Percentiles rank a stretch among this genome's conserved stretches.
Conservation (phyloP, 2,888 invertebrate species). For the Gonocerus acuteangulatus region DNA sequence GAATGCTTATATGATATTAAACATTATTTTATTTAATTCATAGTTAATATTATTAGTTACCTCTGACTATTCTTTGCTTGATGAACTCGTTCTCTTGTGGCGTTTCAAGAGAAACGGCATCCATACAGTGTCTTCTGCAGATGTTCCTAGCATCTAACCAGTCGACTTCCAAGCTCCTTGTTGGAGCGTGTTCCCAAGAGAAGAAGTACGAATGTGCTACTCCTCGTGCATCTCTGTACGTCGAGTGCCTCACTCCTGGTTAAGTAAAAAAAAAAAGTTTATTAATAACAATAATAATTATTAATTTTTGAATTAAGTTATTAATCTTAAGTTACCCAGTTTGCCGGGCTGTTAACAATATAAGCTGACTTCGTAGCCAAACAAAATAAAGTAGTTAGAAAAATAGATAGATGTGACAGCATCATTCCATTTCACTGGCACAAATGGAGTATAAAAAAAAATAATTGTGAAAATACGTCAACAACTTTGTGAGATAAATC, state of each 20-base stretch:
- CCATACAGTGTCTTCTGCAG: constrained; percentile 88
- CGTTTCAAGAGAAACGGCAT: constrained; percentile 82
- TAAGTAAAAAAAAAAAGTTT: neutral
- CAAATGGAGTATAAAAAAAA: no score
- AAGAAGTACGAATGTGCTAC: constrained; percentile 88
- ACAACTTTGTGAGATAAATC: no score
- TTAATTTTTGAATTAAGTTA: no score
- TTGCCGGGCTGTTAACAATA: no score
- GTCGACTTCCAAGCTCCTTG: constrained; percentile 74
- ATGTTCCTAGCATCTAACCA: constrained; percentile 87
- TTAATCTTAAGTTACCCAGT: no score
- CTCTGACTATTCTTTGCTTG: constrained; percentile 75
- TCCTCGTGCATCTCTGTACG: constrained; percentile 78
- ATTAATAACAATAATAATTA: neutral
- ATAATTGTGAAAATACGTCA: no score
- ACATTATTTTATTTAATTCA: no score
- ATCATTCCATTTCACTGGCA: no score
- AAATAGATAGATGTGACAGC: no score
- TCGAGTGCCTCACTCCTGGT: constrained; percentile 76
- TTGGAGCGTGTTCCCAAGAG: constrained; percentile 83
- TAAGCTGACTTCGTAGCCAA: no score
- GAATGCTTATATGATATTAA: no score
- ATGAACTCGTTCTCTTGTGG: constrained; percentile 86
- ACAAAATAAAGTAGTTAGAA: no score
- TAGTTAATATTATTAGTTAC: constrained; percentile 45